Evolutionary conservation across 2,113 vertebrate genomes (phyloP).

Genomic region (Scartelaos histophorus): DNA sequence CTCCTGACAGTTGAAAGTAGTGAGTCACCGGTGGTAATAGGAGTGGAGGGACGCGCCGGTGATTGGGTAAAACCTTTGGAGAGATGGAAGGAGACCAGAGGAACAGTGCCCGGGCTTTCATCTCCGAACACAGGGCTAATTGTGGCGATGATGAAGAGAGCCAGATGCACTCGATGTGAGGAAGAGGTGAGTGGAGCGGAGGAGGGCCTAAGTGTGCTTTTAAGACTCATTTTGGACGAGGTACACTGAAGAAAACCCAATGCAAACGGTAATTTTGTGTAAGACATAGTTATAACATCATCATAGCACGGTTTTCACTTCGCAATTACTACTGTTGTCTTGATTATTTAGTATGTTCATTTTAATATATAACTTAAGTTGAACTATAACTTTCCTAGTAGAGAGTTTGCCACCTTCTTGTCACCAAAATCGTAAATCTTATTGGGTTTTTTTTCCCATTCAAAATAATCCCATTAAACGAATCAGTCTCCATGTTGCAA

Average conservation of each 20-base stretch:
- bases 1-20: conserved; percentile 49
- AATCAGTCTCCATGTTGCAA: too few species aligned
- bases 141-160: conserved; percentile 47
- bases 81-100: conserved; percentile 35
- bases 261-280: neutral
- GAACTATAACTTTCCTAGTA: too few species aligned
- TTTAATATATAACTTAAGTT: too few species aligned
- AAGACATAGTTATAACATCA: neutral
- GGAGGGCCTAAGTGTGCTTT: neutral
- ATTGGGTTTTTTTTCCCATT: too few species aligned
- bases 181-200: conserved; percentile 28
- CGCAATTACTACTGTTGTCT: too few species aligned
- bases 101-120: conserved; percentile 45
- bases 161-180: conserved; percentile 23
- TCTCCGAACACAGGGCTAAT: conserved; percentile 43
- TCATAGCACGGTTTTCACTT: too few species aligned
- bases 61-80: conserved; percentile 41
- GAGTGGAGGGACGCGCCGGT: conserved; percentile 60
- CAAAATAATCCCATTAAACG: too few species aligned
- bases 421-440: too few species aligned
- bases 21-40: conserved; percentile 60
- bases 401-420: too few species aligned
- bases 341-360: too few species aligned
- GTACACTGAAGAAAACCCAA: neutral
- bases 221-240: neutral